Evolutionary conservation across 1,140 invertebrate genomes (phyloP).

Genomic region (Pomacea maculata): DNA sequence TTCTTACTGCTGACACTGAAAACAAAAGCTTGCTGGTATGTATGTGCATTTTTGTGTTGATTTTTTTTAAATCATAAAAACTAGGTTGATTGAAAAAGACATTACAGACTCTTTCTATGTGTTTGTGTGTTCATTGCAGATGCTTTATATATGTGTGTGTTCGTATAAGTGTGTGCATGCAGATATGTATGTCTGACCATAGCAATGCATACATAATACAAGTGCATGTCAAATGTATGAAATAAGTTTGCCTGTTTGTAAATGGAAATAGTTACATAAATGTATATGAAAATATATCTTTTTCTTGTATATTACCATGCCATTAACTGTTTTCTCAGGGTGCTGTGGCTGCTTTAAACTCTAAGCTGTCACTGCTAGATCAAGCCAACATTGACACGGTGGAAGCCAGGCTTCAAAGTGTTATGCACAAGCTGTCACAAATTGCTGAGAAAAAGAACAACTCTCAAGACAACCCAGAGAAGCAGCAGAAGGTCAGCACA

Average conservation of each 20-base stretch:
- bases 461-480: slow-evolving; percentile 77
- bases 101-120: not conserved
- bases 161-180: not conserved
- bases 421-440: slow-evolving; percentile 80
- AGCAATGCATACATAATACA: no score
- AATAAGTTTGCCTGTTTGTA: not conserved
- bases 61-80: not conserved
- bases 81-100: not conserved
- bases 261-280: not conserved
- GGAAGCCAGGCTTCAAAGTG: slow-evolving; percentile 77
- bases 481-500: slow-evolving; percentile 75
- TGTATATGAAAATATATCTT: not conserved
- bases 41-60: not conserved
- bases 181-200: not conserved
- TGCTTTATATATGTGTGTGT: not conserved
- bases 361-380: slow-evolving; percentile 82
- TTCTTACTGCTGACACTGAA: slow-evolving; percentile 54
- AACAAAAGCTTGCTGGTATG: slow-evolving; percentile 62
- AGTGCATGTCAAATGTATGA: not conserved
- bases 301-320: not conserved
- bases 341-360: slow-evolving; percentile 78
- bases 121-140: no score
- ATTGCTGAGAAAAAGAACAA: slow-evolving; percentile 73
- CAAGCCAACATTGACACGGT: slow-evolving; percentile 82
- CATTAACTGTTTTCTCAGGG: slow-evolving; percentile 62